Base-by-base conservation (phyloP, 1,140 invertebrate species). In the Cotesia vestalis region DNA sequence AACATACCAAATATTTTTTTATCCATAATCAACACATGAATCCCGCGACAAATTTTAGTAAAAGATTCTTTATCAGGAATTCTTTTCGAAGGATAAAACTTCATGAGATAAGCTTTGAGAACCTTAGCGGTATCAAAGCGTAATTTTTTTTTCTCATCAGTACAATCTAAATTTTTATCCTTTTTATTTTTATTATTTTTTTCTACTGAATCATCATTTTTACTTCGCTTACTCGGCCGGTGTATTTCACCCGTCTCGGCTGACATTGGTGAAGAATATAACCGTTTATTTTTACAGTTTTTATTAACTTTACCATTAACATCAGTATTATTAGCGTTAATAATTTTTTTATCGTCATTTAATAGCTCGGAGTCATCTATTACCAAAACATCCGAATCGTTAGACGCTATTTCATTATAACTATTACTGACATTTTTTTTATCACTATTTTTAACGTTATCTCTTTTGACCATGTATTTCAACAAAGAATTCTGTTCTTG, bases 41-140 rank as follows among this genome's bases (percentile, higher is more conserved):
- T 82, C 66, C 80, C 78, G 69, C 75, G 75, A 61, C 80, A 83
- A 59, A 74, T 80, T 72, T 72, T 80, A 51, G 77, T 79, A 64
- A 84, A 84, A 34, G 78, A 76, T 5, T 76, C 71, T 61, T 72
- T 77, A 75, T 83, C 80, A 4, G 82, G 82, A 35, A 84, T 78
- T 51, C 76, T 76, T 51, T 77, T 55, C 5, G 80, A 81, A 20
- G 76, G 75, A 68, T 83, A 84, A 67, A 81, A 79, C 55, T 79
- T 79, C 80, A 78, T 80, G 12, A 84, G 68, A 69, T 81, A 78
- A 2, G 70, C 70, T 66, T 81, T 83, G 40, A 84, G 76, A 53
- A 84, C 77, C 69, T 76, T 70, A 35, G 78, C 79, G 27, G 81
- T 84, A 70, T 80, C 77, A 67, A 81, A 80, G 61, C 76, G 75